A percentile compares a stretch with the other conserved stretches of the same genome.
Conservation (phyloP, 92 coral and sea anemone species). For the Zoanthus sansibaricus region DNA sequence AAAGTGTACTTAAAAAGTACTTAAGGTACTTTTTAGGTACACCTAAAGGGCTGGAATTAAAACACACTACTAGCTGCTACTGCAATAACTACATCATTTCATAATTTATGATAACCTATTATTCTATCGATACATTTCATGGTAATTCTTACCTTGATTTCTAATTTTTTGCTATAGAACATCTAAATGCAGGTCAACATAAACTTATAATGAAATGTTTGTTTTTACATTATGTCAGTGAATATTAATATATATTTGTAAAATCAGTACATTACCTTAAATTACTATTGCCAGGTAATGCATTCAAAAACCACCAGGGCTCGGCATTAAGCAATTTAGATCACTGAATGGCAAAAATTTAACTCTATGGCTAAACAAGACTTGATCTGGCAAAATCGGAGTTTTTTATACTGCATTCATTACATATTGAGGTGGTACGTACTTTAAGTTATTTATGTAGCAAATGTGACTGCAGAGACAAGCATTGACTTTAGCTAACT, state of each 20-base stretch:
- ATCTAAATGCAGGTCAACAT: no score
- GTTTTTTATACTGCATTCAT: background rate
- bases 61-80: no score
- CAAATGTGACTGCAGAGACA: no score
- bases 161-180: no score
- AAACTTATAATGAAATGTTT: background rate
- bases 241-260: background rate
- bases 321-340: background rate
- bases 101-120: no score
- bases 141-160: no score
- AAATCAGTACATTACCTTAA: background rate
- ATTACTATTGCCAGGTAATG: background rate
- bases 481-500: no score
- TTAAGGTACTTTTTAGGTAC: background rate
- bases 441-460: background rate
- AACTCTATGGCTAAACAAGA: background rate
- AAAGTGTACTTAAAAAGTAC: conserved; percentile 1
- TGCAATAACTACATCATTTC: no score
- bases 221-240: background rate
- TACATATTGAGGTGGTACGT: background rate
- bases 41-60: no score
- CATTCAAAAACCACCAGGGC: background rate
- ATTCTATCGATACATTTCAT: no score
- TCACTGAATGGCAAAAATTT: background rate
- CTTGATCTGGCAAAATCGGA: background rate